Conservation (phyloP, 2,113 vertebrate species). For the Phrynosoma blainvillii region DNA sequence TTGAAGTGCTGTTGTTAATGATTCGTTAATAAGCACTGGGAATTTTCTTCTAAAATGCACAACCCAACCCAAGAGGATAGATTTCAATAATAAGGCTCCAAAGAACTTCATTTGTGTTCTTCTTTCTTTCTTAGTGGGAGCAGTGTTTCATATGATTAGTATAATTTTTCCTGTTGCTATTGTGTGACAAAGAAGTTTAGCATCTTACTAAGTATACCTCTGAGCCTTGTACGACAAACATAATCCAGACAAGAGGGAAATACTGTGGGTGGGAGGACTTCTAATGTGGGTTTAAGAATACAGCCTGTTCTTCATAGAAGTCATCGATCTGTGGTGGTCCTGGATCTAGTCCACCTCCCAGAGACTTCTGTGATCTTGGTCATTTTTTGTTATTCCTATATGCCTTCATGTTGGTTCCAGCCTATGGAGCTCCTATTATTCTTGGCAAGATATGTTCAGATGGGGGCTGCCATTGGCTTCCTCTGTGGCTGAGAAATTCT, state of each 20-base stretch:
- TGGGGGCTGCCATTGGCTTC: too few species aligned
- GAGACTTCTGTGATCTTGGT: not conserved
- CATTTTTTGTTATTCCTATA: not conserved
- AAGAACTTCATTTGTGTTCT: not conserved
- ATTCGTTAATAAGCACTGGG: not conserved
- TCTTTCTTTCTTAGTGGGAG: not conserved
- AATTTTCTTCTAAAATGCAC: not conserved
- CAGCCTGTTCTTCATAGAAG: not conserved
- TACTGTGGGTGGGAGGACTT: not conserved
- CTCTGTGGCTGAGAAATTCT: too few species aligned
- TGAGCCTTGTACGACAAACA: not conserved
- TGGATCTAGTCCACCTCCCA: not conserved
- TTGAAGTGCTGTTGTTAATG: slow-evolving; percentile 1
- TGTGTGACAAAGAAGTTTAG: not conserved
- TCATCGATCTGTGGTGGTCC: not conserved
- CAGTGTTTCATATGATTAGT: not conserved
- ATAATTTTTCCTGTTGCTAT: not conserved
- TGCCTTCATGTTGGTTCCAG: too few species aligned
- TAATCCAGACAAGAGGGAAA: not conserved
- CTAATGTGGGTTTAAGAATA: not conserved
- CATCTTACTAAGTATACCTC: not conserved
- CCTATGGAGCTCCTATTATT: too few species aligned
- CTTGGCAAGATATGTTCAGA: too few species aligned
- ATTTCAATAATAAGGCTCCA: not conserved
- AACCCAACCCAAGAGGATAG: not conserved